Evolutionary conservation across 2,113 vertebrate genomes (phyloP).

Genomic region (Solenodon paradoxus): DNA sequence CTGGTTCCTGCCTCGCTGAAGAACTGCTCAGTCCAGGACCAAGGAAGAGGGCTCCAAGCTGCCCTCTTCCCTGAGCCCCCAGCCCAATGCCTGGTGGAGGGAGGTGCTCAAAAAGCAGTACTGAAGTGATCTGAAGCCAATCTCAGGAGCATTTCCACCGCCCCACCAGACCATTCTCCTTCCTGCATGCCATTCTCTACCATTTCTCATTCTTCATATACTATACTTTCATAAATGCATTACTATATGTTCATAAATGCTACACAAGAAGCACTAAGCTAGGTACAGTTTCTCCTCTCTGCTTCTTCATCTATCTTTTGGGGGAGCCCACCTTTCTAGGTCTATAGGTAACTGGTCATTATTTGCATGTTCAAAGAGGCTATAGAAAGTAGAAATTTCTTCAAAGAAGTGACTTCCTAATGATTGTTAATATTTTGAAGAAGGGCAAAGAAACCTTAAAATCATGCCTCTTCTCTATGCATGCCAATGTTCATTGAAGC

Average conservation of each 20-base stretch:
- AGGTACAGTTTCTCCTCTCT: background rate
- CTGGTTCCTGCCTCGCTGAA: background rate
- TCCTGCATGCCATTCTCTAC: background rate
- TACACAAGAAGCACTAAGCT: background rate
- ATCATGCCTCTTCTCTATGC: background rate
- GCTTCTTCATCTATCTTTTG: background rate
- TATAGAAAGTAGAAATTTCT: conserved; percentile 10
- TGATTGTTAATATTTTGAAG: conserved; percentile 6
- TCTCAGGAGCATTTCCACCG: background rate
- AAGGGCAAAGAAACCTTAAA: background rate
- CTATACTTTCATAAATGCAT: background rate
- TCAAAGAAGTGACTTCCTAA: conserved; percentile 27
- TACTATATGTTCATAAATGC: too few species aligned
- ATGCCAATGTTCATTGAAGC: too few species aligned
- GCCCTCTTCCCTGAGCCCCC: background rate
- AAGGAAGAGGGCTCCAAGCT: background rate
- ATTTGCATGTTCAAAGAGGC: conserved; percentile 34
- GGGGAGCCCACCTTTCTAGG: background rate
- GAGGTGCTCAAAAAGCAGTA: background rate
- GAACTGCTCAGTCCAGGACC: background rate
- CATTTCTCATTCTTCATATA: background rate
- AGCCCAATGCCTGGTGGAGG: background rate
- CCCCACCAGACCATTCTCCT: background rate
- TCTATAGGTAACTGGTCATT: background rate
- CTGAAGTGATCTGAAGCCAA: background rate